These are phyloP conservation scores for Ophion obscuratus DNA, from an alignment of 2,888 invertebrate species.

Conservation along the genomic window DNA sequence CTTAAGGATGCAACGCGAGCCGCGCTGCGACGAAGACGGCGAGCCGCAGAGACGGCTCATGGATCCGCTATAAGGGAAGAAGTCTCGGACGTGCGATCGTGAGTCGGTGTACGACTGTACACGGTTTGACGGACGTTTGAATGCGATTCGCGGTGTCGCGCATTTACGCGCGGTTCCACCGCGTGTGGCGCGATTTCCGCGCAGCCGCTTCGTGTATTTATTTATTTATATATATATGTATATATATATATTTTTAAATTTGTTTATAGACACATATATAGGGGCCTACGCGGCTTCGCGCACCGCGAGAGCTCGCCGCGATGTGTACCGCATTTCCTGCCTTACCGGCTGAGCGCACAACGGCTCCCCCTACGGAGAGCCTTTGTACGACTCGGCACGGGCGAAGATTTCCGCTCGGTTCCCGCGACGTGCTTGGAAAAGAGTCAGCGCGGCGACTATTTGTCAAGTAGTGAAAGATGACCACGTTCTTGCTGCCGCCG, in stretches of 20 bases:
- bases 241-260: no score
- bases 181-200: no score
- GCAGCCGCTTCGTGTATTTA: no score
- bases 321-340: constrained; percentile 21
- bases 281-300: no score
- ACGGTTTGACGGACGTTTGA: constrained; percentile 77
- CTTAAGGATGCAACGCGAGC: background rate
- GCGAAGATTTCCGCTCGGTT: constrained; percentile 57
- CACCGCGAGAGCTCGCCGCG: no score
- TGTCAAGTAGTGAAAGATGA: constrained; percentile 77
- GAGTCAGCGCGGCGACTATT: constrained; percentile 69
- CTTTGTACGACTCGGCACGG: constrained; percentile 11
- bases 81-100: background rate
- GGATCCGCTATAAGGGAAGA: background rate
- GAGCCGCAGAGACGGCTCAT: background rate
- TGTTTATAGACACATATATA: no score
- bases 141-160: constrained; percentile 72
- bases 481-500: constrained; percentile 60
- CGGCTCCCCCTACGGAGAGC: background rate
- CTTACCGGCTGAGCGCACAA: constrained; percentile 31
- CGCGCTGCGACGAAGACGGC: constrained; percentile 37
- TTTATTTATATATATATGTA: no score
- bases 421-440: constrained; percentile 25
- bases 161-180: constrained; percentile 69
- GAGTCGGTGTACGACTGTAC: background rate